Base-by-base conservation (phyloP, 2,113 vertebrate species). In the Oncorhynchus nerka region DNA sequence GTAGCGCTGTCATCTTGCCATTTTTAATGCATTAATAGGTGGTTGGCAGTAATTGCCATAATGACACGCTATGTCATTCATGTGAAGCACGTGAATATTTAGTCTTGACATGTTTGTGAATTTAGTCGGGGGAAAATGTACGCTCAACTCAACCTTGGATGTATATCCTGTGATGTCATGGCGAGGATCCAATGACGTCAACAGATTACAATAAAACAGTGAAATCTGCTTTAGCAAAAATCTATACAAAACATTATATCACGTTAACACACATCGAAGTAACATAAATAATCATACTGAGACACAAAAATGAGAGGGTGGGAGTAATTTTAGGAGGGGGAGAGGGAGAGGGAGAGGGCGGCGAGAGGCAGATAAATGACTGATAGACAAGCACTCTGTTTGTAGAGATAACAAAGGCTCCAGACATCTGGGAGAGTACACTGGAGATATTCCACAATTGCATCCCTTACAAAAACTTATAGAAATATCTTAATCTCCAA, bases 401-500 rank as follows among this genome's bases (percentile, higher is more conserved):
- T 49, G 13, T 73, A 79, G 68, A 87, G 83, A 87, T 86, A 87
- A 80, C 76, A 81, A 78, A 84, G 81, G 16, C 79, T 83, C 79
- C 81, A 74, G 85, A 89, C 87, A 85, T 86, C 85, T 87, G 76
- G 84, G 87, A 83, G 87, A 87, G 71, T 83, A 87, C 86, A 75
- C 87, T 79, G 80, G 88, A 89, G 80, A 28, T 73, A 55, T 72
- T 84, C 81, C 45, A 16, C 5, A 39, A 48, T 15, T 1, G 12
- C 16, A 55, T 55, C 49, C 1, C 49, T 86, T 88, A 83, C 82
- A 83, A 80, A 74, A 74, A 75, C 84, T 88, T 79, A 81, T 83
- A 79, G 16, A 89, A 89, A 89, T 80, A 86, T 91, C 85, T 88
- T 88, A 80, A 90, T 91, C 82, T 84, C 80, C 80, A 81, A 90